Base-by-base conservation (phyloP, 2,113 vertebrate species). In the Ondatra zibethicus region DNA sequence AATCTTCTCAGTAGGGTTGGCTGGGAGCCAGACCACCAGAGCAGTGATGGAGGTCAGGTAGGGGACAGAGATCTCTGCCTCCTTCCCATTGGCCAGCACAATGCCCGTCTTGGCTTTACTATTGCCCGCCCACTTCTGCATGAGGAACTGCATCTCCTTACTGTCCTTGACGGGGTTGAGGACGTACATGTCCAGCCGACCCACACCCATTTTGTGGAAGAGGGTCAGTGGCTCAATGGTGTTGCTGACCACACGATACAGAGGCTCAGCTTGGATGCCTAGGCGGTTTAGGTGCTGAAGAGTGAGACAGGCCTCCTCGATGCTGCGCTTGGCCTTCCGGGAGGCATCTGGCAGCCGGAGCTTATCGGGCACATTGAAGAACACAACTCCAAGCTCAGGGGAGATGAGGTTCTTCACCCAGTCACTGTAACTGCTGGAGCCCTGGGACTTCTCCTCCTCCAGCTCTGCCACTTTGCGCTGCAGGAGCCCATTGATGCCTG, bases 101-200 rank as follows among this genome's bases (percentile, higher is more conserved):
- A 99, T 99, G 14, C 99, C 99, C 31, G 99, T 99, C 98, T 99
- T 99, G 90, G 99, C 99, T 97, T 99, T 99, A 97, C 99, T 99
- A 94, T 99, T 99, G 23, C 99, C 99, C 36, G 99, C 99, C 99
- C 99, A 99, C 96, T 99, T 99, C 93, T 99, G 99, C 99, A 99
- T 99, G 65, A 99, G 99, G 96, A 99, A 99, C 94, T 99, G 99
- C 99, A 99, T 99, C 98, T 99, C 99, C 97, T 99, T 99, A 98
- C 99, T 99, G 97, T 99, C 99, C 93, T 99, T 99, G 42, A 99
- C 99, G 13, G 99, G 99, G 94, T 99, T 99, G 94, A 99, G 98
- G 81, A 99, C 96, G 16, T 99, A 99, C 99, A 99, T 99, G 97
- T 99, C 99, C 97, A 99, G 97, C 93, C 99, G 99, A 17, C 99